Evolutionary conservation across 2,888 invertebrate species (phyloP), one percentile per base, ranked within the genome.

Genomic region (Dinocampus coccinellae): DNA sequence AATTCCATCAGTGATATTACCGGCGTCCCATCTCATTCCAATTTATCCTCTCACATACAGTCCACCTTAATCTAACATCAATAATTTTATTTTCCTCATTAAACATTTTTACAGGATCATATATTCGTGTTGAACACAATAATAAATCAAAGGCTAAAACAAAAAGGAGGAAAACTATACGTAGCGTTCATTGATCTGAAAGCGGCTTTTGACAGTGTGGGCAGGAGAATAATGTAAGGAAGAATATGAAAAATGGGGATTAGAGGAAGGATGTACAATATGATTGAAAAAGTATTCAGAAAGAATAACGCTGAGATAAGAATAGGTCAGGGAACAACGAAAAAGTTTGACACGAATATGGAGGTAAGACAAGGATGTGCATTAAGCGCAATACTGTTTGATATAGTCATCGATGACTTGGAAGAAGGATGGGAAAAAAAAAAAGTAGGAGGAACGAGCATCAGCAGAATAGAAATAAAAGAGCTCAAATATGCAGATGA

Each of bases 331-430:
- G 16, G n/a, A 2, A 29, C 3, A 11, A 33, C 58, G 7, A 16
- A 33, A 3, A 33, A 58, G 3, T 58, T 58, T 29, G n/a, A n/a
- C 3, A 16, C 33, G 0, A 58, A 4, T 0, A 3, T n/a, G 33
- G 58, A 33, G 3, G 58, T 58, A 6, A 58, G 58, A 33, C 29
- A 29, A 7, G 29, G 29, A 29, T 29, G 29, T 7, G n/a, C n/a
- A 7, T 29, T 29, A 29, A 29, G 58, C 4, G 33, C 33, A 7
- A 1, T 16, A n/a, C 1, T 58, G 0, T 58, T 33, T 29, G 66
- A 70, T 9, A 52, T 78, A 3, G 75, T 73, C 42, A 34, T 75
- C 16, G 75, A 73, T 11, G 72, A 72, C 20, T 13, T 68, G 20
- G 71, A 75, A 20, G 36, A 3, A 4, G 62, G 70, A 1, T 72